Percentiles rank a stretch among this genome's conserved stretches.
Evolutionary conservation across 64 coral and sea anemone species (phyloP).

Genomic region (Cladopsammia gracilis): DNA sequence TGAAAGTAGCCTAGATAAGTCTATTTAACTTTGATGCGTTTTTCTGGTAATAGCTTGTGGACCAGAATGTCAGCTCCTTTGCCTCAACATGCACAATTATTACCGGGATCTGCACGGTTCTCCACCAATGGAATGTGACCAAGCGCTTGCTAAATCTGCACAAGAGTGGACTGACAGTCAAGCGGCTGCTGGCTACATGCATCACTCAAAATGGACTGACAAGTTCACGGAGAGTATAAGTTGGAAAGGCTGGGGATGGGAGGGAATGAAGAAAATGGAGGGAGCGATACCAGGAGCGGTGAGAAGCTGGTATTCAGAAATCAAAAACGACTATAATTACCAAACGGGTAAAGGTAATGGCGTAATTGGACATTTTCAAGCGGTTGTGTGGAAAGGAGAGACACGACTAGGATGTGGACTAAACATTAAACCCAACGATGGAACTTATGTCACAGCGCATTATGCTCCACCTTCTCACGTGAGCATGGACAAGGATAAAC

Average conservation of each 20-base stretch:
- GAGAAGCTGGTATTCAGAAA: conserved; percentile 59
- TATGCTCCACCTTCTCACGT: conserved; percentile 63
- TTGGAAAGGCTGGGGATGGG: conserved; percentile 56
- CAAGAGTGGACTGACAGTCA: conserved; percentile 56
- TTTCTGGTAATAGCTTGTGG: conserved; percentile 8
- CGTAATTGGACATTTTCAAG: conserved; percentile 25
- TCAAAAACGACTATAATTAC: conserved; percentile 57
- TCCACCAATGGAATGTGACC: conserved; percentile 54
- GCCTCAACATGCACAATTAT: conserved; percentile 63
- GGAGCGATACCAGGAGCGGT: conserved; percentile 52
- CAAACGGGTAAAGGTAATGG: conserved; percentile 6
- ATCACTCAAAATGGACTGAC: conserved; percentile 43
- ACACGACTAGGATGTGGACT: conserved; percentile 62
- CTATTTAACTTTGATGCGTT: no score
- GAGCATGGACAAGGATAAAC: not conserved
- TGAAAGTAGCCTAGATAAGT: no score
- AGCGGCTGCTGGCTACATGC: not conserved
- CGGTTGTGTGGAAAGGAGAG: conserved; percentile 41
- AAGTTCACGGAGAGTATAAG: conserved; percentile 67
- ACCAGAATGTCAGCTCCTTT: conserved; percentile 61
- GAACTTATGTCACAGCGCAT: conserved; percentile 68
- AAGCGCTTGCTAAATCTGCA: conserved; percentile 39
- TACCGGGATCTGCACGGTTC: conserved; percentile 53
- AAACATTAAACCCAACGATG: conserved; percentile 49
- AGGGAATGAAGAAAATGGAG: conserved; percentile 41